Conservation (phyloP, 2,113 vertebrate species). For the Anseranas semipalmata region DNA sequence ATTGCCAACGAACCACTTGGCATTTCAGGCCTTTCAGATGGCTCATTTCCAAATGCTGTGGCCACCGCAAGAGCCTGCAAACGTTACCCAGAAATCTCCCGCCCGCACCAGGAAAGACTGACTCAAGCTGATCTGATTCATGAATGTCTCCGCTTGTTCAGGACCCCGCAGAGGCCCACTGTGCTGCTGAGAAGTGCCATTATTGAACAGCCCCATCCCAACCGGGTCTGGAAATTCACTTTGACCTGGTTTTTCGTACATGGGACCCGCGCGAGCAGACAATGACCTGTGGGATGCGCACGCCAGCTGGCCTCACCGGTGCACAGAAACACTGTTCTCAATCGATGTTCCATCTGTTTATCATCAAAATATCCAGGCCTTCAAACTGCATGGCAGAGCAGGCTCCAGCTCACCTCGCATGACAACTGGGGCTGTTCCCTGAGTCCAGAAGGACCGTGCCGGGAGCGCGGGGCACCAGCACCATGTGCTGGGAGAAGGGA, state of each 20-base stretch:
- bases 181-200: not conserved
- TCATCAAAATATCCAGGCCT: conserved; percentile 14
- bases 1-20: not conserved
- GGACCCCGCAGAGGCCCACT: not conserved
- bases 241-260: not conserved
- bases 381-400: not conserved
- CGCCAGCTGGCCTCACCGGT: conserved; percentile 21
- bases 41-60: not conserved
- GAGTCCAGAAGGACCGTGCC: not conserved
- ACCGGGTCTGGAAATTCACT: conserved; percentile 65
- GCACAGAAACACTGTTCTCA: conserved; percentile 12
- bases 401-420: not conserved
- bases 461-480: not conserved
- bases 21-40: not conserved
- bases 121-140: not conserved
- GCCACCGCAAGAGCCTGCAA: not conserved
- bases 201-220: not conserved
- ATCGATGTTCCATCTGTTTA: conserved; percentile 61
- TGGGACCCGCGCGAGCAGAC: not conserved
- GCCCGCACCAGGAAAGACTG: not conserved
- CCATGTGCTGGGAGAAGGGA: not conserved
- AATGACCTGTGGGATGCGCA: not conserved
- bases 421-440: not conserved
- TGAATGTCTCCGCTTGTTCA: not conserved
- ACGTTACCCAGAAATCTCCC: not conserved